These are phyloP conservation scores for Iselma pallidipennis DNA, from an alignment of 2,888 invertebrate species.

Conservation along the genomic window DNA sequence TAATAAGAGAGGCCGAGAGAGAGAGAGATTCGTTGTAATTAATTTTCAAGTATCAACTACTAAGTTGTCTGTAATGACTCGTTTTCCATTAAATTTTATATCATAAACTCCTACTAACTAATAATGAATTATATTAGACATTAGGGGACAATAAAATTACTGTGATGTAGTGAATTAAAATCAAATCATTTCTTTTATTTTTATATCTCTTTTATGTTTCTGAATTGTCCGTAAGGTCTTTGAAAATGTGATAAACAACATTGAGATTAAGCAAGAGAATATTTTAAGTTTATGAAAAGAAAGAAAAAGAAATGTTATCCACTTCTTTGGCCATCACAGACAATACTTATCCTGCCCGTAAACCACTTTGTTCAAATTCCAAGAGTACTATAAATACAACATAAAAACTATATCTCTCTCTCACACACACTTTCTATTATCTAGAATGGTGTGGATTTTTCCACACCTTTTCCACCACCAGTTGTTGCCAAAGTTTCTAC, in stretches of 20 bases:
- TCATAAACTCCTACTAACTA: no score
- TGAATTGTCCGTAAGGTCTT: no score
- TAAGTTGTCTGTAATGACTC: neutral
- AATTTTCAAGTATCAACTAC: no score
- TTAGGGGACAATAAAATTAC: no score
- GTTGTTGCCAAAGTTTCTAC: neutral
- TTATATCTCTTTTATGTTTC: no score
- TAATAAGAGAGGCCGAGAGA: neutral
- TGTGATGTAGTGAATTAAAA: no score
- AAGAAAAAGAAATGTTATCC: neutral
- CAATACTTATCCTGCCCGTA: neutral
- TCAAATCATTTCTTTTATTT: no score
- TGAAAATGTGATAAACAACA: neutral
- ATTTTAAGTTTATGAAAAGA: neutral
- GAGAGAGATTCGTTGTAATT: neutral
- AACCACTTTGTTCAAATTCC: constrained; percentile 1
- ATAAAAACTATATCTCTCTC: neutral
- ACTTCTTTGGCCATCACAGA: neutral
- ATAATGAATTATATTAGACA: no score
- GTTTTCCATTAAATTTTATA: neutral
- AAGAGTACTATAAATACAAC: neutral
- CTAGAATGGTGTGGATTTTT: neutral
- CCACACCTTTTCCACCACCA: neutral
- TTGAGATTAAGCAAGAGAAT: neutral
- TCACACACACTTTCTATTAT: neutral